Evolutionary conservation across 2,113 vertebrate genomes (phyloP).

Genomic region (Sturnus vulgaris): DNA sequence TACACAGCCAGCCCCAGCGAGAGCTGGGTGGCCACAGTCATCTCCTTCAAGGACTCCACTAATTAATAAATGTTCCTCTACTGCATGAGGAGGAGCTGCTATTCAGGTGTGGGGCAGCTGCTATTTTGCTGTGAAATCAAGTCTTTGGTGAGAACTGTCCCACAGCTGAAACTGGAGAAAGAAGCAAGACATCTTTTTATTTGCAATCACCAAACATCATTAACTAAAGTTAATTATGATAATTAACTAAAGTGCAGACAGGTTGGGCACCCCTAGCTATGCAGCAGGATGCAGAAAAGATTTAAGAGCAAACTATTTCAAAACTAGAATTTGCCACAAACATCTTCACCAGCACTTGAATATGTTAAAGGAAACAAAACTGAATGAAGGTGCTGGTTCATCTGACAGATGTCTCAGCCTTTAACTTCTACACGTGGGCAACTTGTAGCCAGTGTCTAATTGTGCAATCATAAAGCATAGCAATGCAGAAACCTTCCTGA

Average conservation of each 20-base stretch:
- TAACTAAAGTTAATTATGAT: background rate
- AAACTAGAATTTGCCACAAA: background rate
- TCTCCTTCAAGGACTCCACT: background rate
- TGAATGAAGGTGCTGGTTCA: background rate
- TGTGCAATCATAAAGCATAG: constrained; percentile 34
- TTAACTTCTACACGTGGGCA: background rate
- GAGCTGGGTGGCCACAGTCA: background rate
- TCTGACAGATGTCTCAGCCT: background rate
- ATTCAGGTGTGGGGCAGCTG: background rate
- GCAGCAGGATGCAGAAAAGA: background rate
- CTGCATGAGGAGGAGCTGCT: background rate
- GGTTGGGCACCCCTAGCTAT: background rate
- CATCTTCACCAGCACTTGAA: background rate
- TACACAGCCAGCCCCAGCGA: background rate
- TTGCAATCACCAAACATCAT: background rate
- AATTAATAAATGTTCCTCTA: background rate
- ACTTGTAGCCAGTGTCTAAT: background rate
- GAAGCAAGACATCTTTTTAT: background rate
- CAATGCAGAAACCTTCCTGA: constrained; percentile 18
- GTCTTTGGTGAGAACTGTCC: background rate
- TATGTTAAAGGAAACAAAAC: background rate
- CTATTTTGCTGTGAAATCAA: background rate
- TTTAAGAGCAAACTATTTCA: background rate
- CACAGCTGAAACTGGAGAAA: background rate
- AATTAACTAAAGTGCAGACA: background rate